Conservation (phyloP, 2,888 invertebrate species). For the Protodeltote pygarga region DNA sequence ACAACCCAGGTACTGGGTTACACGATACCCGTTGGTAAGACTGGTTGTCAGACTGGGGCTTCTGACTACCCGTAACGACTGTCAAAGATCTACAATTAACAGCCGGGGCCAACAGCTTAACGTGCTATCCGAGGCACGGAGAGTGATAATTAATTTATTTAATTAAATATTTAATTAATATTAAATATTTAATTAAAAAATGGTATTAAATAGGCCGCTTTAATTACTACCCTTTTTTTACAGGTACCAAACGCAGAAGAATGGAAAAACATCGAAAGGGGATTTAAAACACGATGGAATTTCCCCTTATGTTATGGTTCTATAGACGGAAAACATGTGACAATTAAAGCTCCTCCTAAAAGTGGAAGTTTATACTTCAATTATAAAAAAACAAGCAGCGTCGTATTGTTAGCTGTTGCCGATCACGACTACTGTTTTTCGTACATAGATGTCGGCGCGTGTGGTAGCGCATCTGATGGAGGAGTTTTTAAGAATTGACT, state of each 20-base stretch:
- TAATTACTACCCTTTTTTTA: conserved; percentile 23
- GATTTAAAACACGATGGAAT: conserved; percentile 44
- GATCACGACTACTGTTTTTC: conserved; percentile 52
- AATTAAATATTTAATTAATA: no score
- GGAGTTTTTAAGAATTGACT: conserved; percentile 2
- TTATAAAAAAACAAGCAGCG: conserved; percentile 48
- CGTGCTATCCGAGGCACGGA: no score
- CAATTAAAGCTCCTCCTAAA: conserved; percentile 43
- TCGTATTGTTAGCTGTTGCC: conserved; percentile 48
- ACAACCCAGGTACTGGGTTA: no score
- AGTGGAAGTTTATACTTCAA: conserved; percentile 49
- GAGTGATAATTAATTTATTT: no score
- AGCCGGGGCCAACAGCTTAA: no score
- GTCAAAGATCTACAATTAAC: no score
- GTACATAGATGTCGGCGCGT: conserved; percentile 7
- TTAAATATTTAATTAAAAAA: no score
- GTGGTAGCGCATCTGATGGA: conserved; percentile 14
- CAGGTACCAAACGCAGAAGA: conserved; percentile 37
- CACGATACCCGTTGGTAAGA: no score
- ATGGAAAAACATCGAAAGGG: conserved; percentile 43
- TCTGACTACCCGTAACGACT: no score
- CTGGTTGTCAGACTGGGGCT: no score
- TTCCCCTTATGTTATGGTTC: conserved; percentile 48
- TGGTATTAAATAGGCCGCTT: conserved; percentile 14
- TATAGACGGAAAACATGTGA: conserved; percentile 48